Percentiles rank a stretch among this genome's conserved stretches.
These are phyloP conservation scores for Ochotona princeps DNA, from an alignment of 2,113 vertebrate genomes.

Conservation along the genomic window DNA sequence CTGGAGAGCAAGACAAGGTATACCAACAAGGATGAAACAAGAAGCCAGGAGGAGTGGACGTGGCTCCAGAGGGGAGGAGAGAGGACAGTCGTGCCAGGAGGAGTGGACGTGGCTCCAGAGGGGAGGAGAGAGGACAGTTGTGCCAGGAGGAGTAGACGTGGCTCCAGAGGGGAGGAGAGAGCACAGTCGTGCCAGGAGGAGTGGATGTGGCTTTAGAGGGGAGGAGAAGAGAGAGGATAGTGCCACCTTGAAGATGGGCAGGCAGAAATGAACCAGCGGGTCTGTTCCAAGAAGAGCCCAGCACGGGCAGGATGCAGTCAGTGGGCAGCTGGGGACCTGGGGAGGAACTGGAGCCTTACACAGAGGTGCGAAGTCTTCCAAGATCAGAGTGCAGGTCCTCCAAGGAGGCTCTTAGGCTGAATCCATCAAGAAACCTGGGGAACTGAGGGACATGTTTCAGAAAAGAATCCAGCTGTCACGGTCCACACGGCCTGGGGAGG, in stretches of 20 bases:
- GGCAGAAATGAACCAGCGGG: too few relatives aligned
- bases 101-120: rapidly evolving
- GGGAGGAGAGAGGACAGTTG: neutral
- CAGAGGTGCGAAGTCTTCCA: too few relatives aligned
- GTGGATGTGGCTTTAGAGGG: rapidly evolving
- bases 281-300: neutral
- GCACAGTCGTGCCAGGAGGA: too few relatives aligned
- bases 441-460: neutral
- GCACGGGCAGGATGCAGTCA: neutral
- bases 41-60: too few relatives aligned
- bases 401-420: too few relatives aligned
- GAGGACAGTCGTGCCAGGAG: too few relatives aligned
- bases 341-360: neutral
- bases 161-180: neutral
- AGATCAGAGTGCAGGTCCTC: too few relatives aligned
- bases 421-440: neutral
- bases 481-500: neutral
- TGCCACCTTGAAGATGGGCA: too few relatives aligned
- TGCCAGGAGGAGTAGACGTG: rapidly evolving
- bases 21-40: neutral
- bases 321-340: too few relatives aligned
- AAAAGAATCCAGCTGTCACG: rapidly evolving
- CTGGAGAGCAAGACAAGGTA: too few relatives aligned
- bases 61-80: too few relatives aligned
- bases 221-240: too few relatives aligned